Evolutionary conservation across 2,797 vertebrate species (phyloP), one percentile per base, ranked within the genome.

Genomic region (Artibeus lituratus): DNA sequence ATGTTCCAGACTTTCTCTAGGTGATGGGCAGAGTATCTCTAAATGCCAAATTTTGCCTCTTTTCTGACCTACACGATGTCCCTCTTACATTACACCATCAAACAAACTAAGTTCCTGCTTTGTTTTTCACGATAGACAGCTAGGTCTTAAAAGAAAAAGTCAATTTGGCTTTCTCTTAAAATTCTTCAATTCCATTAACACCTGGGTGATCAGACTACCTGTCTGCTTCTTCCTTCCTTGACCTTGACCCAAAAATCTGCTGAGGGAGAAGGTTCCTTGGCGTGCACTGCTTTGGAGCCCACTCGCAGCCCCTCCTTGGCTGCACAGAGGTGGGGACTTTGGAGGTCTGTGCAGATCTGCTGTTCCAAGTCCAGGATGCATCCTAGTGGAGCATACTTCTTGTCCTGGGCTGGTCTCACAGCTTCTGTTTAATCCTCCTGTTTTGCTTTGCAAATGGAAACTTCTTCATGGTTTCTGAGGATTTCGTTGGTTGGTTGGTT

Each of bases 131-230:
- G 37, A 24, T 21, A 67, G 29, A 89, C 12, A 85, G 81, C 37
- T 22, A 77, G 62, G 69, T 91, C 62, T 73, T 74, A 78, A 91
- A 57, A 39, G 47, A 87, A 87, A 70, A 72, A 69, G 80, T 89
- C 29, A 47, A 26, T 92, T 93, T 87, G 51, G 32, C 76, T 85
- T 94, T 93, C 67, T 94, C 14, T 89, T 78, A 55, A 88, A 90
- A 21, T 49, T 91, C 83, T 82, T 90, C 72, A 55, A 7, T 78
- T 96, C 76, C 62, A 1, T 89, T 62, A 78, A 89, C 88, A 92
- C 59, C 84, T 91, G 67, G 82, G 90, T 74, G 87, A 42, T 55
- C 69, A 86, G 87, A 87, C 85, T 92, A 96, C 76, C 76, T 84
- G 35, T 87, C 73, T 19, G 65, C 69, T n/a, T 83, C 57, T 94